A percentile compares a stretch with the other conserved stretches of the same genome.
These are phyloP conservation scores for Lacanobia oleracea DNA, from an alignment of 2,888 invertebrate genomes.

Conservation along the genomic window DNA sequence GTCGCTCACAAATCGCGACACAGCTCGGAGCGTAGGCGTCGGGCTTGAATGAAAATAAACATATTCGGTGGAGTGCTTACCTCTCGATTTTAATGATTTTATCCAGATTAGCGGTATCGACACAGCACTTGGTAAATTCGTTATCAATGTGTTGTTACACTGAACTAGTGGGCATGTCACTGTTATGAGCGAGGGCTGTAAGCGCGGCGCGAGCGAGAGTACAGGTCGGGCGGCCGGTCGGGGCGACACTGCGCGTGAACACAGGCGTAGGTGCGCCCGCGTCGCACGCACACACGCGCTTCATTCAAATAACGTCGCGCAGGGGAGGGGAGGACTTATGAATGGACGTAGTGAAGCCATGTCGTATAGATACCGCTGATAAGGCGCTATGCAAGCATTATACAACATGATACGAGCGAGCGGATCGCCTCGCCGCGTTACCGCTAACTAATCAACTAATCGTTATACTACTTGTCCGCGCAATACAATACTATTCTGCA, in stretches of 20 bases:
- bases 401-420: conserved; percentile 77
- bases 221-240: conserved; percentile 77
- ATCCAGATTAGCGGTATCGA: conserved; percentile 88
- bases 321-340: conserved; percentile 85
- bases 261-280: conserved; percentile 81
- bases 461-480: conserved; percentile 67
- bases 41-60: conserved; percentile 88
- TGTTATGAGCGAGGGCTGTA: conserved; percentile 70
- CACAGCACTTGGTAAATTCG: conserved; percentile 80
- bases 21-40: conserved; percentile 87
- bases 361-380: conserved; percentile 87
- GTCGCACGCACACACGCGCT: conserved; percentile 82
- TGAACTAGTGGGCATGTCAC: conserved; percentile 84
- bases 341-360: conserved; percentile 89
- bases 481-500: conserved; percentile 65
- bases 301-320: conserved; percentile 81
- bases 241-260: conserved; percentile 77
- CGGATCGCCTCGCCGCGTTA: conserved; percentile 64
- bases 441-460: conserved; percentile 68
- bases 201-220: conserved; percentile 74
- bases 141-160: conserved; percentile 79
- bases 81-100: conserved; percentile 88
- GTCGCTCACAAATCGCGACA: conserved; percentile 89
- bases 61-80: conserved; percentile 78
- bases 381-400: conserved; percentile 83